These are phyloP conservation scores for Todus mexicanus DNA, from an alignment of 2,797 vertebrate genomes.

Conservation along the genomic window DNA sequence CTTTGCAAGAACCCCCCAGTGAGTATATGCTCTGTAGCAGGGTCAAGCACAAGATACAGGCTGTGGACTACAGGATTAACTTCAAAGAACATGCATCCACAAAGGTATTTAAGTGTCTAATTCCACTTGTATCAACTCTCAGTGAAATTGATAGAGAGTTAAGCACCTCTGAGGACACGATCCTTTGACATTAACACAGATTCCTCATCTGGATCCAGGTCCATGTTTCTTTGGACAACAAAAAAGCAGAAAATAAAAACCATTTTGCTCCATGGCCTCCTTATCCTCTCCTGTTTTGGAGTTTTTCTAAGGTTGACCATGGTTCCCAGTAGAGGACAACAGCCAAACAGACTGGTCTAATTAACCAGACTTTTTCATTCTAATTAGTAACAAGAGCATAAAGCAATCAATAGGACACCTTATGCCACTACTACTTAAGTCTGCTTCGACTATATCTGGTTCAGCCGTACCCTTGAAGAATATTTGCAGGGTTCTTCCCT, in stretches of 20 bases:
- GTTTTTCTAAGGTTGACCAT: background rate
- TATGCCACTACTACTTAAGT: background rate
- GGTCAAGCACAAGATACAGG: background rate
- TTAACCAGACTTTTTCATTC: conserved; percentile 1
- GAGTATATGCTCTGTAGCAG: background rate
- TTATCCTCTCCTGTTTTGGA: background rate
- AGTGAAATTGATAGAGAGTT: background rate
- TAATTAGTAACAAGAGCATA: conserved; percentile 42
- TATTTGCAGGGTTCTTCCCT: background rate
- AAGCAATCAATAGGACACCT: conserved; percentile 48
- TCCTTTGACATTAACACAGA: background rate
- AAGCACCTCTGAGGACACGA: background rate
- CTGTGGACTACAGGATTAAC: background rate
- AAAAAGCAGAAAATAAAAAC: background rate
- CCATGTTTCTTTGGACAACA: background rate
- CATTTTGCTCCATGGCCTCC: background rate
- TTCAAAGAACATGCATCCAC: background rate
- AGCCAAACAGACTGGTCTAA: conserved; percentile 12
- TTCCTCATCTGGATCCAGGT: background rate
- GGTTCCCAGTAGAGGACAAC: background rate
- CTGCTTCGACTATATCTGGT: background rate
- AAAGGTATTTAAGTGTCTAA: background rate
- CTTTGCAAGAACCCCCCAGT: background rate
- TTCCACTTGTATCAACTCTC: background rate
- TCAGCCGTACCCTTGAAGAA: background rate